Percentiles rank a stretch among this genome's conserved stretches.
These are phyloP conservation scores for Amphiprion clarkii DNA, from an alignment of 2,797 vertebrate genomes.

Conservation along the genomic window DNA sequence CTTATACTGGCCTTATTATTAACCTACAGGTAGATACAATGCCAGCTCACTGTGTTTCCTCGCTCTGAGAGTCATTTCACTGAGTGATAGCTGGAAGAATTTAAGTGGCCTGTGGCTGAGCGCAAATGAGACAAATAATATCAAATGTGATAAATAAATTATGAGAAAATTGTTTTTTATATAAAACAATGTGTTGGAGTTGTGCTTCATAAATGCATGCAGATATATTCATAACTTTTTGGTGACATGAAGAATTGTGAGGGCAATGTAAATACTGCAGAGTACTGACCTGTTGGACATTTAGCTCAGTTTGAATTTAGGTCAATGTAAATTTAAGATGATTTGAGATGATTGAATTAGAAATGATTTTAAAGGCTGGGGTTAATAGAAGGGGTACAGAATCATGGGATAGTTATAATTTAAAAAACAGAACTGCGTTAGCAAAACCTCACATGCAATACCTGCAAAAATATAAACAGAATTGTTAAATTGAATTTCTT, in stretches of 20 bases:
- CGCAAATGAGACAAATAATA: conserved; percentile 17
- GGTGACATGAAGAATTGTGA: neutral
- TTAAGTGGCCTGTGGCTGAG: conserved; percentile 18
- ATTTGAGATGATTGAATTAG: neutral
- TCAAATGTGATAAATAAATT: conserved; percentile 23
- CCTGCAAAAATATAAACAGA: no score
- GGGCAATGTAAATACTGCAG: neutral
- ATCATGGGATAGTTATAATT: no score
- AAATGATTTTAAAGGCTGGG: neutral
- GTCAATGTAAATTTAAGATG: neutral
- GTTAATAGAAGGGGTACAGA: neutral
- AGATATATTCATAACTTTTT: neutral
- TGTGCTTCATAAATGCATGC: neutral
- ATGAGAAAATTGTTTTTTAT: conserved; percentile 3
- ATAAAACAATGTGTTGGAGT: neutral
- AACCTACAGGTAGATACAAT: neutral
- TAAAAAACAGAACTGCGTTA: no score
- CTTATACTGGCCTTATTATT: neutral
- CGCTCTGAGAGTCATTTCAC: neutral
- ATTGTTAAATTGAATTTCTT: no score
- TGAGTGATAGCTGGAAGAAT: conserved; percentile 31
- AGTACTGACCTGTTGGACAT: neutral
- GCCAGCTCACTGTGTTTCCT: neutral
- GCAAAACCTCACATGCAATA: no score
- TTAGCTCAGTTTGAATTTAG: neutral